Conservation (phyloP, 2,797 vertebrate species). For the Tragopan temminckii region DNA sequence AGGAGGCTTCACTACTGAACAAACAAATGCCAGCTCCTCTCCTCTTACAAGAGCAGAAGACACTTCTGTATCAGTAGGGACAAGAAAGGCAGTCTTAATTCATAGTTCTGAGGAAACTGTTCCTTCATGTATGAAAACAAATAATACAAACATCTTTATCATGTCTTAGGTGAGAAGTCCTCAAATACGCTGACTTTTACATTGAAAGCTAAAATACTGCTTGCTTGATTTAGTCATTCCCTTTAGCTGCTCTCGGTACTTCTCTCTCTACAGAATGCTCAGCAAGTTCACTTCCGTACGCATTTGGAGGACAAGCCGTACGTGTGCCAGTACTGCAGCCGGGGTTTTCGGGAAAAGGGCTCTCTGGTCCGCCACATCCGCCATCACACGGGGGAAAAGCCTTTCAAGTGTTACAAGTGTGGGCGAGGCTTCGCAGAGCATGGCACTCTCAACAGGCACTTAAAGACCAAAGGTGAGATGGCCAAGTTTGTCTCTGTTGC, state of each 20-base stretch:
- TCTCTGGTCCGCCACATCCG: constrained; percentile 95
- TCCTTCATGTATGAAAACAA: rapidly evolving
- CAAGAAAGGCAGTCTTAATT: not conserved
- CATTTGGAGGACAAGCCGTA: constrained; percentile 94
- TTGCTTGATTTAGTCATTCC: rapidly evolving
- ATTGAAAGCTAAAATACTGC: not conserved
- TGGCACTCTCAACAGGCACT: constrained; percentile 94
- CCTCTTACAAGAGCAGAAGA: not conserved
- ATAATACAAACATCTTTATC: not conserved
- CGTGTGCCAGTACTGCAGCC: constrained; percentile 91
- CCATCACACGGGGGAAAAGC: constrained; percentile 97
- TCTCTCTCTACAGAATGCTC: constrained; percentile 89
- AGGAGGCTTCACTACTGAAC: not conserved
- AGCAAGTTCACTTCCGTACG: constrained; percentile 96
- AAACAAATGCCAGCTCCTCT: not conserved
- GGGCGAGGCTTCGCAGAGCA: constrained; percentile 95
- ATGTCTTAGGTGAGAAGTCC: rapidly evolving
- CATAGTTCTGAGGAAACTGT: not conserved
- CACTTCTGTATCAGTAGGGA: not conserved
- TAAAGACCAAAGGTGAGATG: constrained; percentile 92
- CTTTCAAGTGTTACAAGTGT: constrained; percentile 94
- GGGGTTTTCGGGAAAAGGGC: constrained; percentile 95
- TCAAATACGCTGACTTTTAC: rapidly evolving
- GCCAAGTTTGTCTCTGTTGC: rapidly evolving
- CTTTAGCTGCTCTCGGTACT: not conserved